Percentiles rank a stretch among this genome's conserved stretches.
Conservation (phyloP, 2,888 invertebrate species). For the Copidosoma aretas region DNA sequence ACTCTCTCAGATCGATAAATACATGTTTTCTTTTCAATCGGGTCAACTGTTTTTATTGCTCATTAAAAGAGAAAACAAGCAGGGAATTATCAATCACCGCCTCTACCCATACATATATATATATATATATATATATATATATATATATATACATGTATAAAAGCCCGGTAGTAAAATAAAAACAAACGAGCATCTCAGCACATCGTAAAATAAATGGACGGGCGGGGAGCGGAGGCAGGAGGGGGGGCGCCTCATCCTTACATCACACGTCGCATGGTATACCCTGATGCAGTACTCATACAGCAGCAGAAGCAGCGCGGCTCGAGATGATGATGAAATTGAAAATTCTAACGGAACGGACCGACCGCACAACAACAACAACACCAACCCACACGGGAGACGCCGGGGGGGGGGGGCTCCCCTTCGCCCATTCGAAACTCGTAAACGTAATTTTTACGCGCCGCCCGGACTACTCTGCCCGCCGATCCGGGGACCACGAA, state of each 20-base stretch:
- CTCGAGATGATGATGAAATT: constrained; percentile 34
- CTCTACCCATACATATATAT: no score
- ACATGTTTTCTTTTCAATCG: no score
- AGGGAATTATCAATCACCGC: constrained; percentile 16
- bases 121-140: no score
- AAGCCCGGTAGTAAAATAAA: constrained; percentile 29
- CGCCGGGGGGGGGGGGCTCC: constrained; percentile 3
- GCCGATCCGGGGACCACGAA: constrained; percentile 58
- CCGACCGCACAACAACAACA: no score
- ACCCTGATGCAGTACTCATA: no score
- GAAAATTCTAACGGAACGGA: constrained; percentile 35
- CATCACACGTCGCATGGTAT: no score
- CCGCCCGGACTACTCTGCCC: constrained; percentile 60
- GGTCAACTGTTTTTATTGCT: neutral
- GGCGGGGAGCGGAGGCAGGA: neutral
- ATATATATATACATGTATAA: no score
- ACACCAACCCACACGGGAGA: neutral
- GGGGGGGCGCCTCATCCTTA: constrained; percentile 12
- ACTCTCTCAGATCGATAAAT: no score
- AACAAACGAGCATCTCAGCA: constrained; percentile 35
- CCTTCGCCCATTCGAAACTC: constrained; percentile 56
- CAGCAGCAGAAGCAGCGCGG: neutral
- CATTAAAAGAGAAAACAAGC: constrained; percentile 2
- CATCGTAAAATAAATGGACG: constrained; percentile 33
- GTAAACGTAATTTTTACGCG: constrained; percentile 61